A percentile compares a stretch with the other conserved stretches of the same genome.
These are phyloP conservation scores for Drosophila atripex DNA, from an alignment of 2,888 invertebrate genomes.

Conservation along the genomic window DNA sequence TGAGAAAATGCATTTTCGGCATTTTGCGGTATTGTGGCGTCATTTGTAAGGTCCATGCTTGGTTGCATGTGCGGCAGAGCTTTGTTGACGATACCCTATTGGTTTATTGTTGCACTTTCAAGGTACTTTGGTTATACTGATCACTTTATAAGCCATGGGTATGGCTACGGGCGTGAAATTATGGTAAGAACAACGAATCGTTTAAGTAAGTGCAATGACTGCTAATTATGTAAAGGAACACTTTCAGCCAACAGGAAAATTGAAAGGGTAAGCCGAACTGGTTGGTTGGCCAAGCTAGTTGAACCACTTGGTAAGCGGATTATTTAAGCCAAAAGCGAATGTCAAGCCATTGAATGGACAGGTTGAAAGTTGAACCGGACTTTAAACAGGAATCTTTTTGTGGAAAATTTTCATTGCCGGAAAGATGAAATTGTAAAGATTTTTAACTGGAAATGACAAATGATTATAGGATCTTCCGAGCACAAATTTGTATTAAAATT, in stretches of 20 bases:
- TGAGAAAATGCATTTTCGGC: constrained; percentile 62
- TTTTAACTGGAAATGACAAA: not conserved
- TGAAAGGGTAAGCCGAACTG: constrained; percentile 19
- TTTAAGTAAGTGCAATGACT: constrained; percentile 12
- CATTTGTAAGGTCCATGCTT: constrained; percentile 51
- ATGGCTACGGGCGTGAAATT: not conserved
- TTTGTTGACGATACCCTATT: constrained; percentile 30
- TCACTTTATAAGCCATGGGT: not conserved
- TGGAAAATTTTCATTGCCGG: constrained; percentile 5
- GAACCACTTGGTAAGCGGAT: constrained; percentile 27
- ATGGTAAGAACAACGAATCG: constrained; percentile 1
- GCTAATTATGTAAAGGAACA: constrained; percentile 17
- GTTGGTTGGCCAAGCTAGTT: constrained; percentile 20
- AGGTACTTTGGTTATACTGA: constrained; percentile 8
- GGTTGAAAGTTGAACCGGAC: constrained; percentile 35
- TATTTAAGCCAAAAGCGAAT: constrained; percentile 21
- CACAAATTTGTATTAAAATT: not conserved
- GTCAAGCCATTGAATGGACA: constrained; percentile 15
- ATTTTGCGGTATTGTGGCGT: constrained; percentile 49
- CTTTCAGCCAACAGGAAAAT: constrained; percentile 5
- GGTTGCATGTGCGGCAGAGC: constrained; percentile 41
- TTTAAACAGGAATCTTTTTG: constrained; percentile 16
- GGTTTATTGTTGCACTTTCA: not conserved
- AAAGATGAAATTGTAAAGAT: not conserved
- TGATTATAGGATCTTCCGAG: too few species aligned